Conservation (phyloP, 2,888 invertebrate species). For the Drosophila kokeensis region DNA sequence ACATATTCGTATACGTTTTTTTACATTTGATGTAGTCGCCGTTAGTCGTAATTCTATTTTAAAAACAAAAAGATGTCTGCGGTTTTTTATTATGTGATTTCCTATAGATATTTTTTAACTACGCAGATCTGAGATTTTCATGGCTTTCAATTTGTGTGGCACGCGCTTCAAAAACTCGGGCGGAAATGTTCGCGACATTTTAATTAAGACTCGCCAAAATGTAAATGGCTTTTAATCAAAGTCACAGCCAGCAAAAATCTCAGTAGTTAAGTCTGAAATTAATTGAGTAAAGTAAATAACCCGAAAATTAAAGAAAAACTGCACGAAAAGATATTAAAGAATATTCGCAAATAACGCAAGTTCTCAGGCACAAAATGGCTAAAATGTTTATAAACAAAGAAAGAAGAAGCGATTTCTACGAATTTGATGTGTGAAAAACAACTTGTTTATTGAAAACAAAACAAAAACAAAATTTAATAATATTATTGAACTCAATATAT, state of each 20-base stretch:
- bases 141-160: conserved; percentile 48
- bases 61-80: conserved; percentile 23
- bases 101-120: not conserved
- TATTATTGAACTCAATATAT: conserved; percentile 28
- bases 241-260: conserved; percentile 40
- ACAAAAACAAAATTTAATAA: not conserved
- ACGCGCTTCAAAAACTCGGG: conserved; percentile 65
- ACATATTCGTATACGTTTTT: not conserved
- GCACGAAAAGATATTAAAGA: conserved; percentile 1
- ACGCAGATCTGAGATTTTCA: conserved; percentile 21
- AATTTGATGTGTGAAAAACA: conserved; percentile 17
- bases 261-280: conserved; percentile 28
- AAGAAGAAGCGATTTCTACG: not conserved
- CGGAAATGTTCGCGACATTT: conserved; percentile 83
- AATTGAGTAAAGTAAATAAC: conserved; percentile 27
- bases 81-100: not conserved
- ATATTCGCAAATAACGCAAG: conserved; percentile 13
- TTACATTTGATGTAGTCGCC: not conserved
- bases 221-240: conserved; percentile 71
- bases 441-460: conserved; percentile 28
- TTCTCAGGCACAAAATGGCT: conserved; percentile 9
- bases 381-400: conserved; percentile 47
- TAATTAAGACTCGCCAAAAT: conserved; percentile 80
- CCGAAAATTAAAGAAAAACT: conserved; percentile 11
- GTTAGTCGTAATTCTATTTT: conserved; percentile 55